Conservation (phyloP, 2,888 invertebrate genomes). For the Teinopalpus imperialis region DNA sequence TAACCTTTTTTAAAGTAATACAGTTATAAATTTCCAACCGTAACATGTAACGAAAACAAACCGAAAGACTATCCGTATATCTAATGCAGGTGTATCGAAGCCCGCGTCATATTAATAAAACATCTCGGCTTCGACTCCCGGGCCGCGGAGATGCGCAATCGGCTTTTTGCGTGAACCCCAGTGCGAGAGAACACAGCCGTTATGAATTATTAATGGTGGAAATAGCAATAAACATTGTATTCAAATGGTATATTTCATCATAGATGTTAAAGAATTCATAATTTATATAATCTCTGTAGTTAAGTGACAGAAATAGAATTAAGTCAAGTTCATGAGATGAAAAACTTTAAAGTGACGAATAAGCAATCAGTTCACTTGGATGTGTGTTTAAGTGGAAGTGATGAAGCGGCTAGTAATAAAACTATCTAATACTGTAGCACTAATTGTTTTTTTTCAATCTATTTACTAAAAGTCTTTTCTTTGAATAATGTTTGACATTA, state of each 20-base stretch:
- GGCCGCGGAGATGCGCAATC: slow-evolving; percentile 29
- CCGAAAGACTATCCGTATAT: slow-evolving; percentile 24
- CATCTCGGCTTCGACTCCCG: slow-evolving; percentile 36
- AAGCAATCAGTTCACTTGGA: too few species aligned
- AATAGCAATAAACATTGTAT: slow-evolving; percentile 45
- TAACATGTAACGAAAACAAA: slow-evolving; percentile 9
- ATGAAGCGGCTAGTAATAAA: too few species aligned
- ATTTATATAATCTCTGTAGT: slow-evolving; percentile 9
- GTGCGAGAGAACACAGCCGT: slow-evolving; percentile 29
- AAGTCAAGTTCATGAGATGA: too few species aligned
- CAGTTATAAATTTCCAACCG: slow-evolving; percentile 19
- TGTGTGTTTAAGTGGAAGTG: too few species aligned
- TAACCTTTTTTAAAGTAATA: slow-evolving; percentile 17
- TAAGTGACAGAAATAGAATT: slow-evolving; percentile 13
- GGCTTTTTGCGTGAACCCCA: slow-evolving; percentile 32
- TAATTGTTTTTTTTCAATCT: too few species aligned
- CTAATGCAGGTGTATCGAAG: slow-evolving; percentile 28
- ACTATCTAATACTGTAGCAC: too few species aligned
- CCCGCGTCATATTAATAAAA: slow-evolving; percentile 41
- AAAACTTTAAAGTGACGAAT: too few species aligned
- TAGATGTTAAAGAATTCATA: slow-evolving; percentile 13
- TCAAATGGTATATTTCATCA: slow-evolving; percentile 34
- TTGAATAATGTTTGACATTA: too few species aligned
- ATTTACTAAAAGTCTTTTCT: too few species aligned
- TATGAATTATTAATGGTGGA: slow-evolving; percentile 43